A percentile compares a stretch with the other conserved stretches of the same genome.
Conservation (phyloP, 2,888 invertebrate species). For the Quadroppia sp. region DNA sequence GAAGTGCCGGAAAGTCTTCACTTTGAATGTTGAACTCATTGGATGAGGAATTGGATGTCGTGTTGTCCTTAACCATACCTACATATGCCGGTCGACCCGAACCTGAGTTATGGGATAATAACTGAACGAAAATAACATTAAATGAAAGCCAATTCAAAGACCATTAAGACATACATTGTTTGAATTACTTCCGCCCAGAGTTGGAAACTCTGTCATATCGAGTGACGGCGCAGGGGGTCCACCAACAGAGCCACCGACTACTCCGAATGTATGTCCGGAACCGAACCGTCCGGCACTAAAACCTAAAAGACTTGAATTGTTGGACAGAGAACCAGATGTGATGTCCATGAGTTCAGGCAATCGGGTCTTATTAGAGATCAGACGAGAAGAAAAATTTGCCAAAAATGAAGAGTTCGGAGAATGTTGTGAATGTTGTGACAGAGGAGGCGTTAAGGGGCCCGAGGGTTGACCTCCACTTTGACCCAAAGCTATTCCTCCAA, state of each 20-base stretch:
- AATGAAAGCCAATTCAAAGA: neutral
- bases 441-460: slow-evolving; percentile 11
- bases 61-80: slow-evolving; percentile 44
- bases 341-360: slow-evolving; percentile 12
- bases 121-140: slow-evolving; percentile 6
- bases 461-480: slow-evolving; percentile 7
- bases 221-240: slow-evolving; percentile 42
- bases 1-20: slow-evolving; percentile 98
- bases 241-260: slow-evolving; percentile 27
- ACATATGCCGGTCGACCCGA: slow-evolving; percentile 42
- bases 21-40: slow-evolving; percentile 96
- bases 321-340: slow-evolving; percentile 4
- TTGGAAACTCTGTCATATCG: slow-evolving; percentile 45
- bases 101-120: slow-evolving; percentile 33
- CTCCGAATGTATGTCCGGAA: slow-evolving; percentile 7
- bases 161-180: slow-evolving; percentile 25
- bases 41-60: slow-evolving; percentile 32
- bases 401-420: slow-evolving; percentile 42
- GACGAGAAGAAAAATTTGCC: slow-evolving; percentile 31
- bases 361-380: slow-evolving; percentile 32
- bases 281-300: neutral
- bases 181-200: slow-evolving; percentile 38
- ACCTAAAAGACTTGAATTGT: slow-evolving; percentile 17
- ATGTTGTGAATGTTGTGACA: slow-evolving; percentile 36
- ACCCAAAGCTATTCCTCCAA: neutral